Percentiles rank a stretch among this genome's conserved stretches.
Evolutionary conservation across 2,797 vertebrate species (phyloP).

Genomic region (Tympanoctomys barrerae): DNA sequence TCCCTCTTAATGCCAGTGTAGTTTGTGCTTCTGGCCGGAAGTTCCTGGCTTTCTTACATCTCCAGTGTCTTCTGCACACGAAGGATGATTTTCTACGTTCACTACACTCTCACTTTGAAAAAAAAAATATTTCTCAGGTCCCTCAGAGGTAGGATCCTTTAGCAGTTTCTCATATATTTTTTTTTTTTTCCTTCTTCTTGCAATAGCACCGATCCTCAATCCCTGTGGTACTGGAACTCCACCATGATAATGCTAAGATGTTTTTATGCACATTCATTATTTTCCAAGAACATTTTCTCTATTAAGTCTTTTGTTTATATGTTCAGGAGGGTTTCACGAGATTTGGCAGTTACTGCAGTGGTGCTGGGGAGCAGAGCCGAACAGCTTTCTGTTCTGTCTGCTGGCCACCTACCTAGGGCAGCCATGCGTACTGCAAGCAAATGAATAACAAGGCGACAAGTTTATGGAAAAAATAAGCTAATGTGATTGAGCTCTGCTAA

Average conservation of each 20-base stretch:
- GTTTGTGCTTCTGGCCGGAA: background rate
- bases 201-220: background rate
- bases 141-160: background rate
- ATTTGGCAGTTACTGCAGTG: background rate
- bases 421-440: background rate
- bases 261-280: background rate
- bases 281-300: background rate
- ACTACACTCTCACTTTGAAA: background rate
- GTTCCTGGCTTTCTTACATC: background rate
- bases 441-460: background rate
- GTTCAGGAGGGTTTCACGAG: background rate
- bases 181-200: background rate
- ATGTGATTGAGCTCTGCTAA: background rate
- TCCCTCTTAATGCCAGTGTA: background rate
- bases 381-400: background rate
- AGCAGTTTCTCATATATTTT: background rate
- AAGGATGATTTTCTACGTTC: background rate
- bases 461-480: background rate
- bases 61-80: background rate
- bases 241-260: background rate
- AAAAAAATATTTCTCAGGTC: background rate
- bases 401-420: background rate
- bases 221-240: background rate
- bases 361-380: background rate
- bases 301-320: background rate